Conservation (phyloP, 2,888 invertebrate species). For the Leucozona laternaria region DNA sequence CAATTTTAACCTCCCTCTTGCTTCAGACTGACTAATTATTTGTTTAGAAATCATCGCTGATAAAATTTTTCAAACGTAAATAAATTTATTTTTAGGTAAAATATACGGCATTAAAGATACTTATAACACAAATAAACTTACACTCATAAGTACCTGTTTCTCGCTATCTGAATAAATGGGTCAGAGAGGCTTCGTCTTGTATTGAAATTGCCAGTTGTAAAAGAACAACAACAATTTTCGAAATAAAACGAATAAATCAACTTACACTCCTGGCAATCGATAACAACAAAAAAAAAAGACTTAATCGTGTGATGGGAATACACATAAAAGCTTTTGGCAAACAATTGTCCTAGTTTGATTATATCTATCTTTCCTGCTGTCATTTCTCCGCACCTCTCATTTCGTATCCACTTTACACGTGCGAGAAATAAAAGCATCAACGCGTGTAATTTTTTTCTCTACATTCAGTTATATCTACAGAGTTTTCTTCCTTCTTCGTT, state of each 20-base stretch:
- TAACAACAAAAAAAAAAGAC: not conserved
- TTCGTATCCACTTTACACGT: slow-evolving; percentile 8
- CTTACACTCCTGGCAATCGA: slow-evolving; percentile 3
- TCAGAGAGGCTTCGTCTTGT: not conserved
- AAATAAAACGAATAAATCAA: not conserved
- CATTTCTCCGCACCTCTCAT: slow-evolving; percentile 1
- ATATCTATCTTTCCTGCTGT: not conserved
- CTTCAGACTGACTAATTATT: too few relatives aligned
- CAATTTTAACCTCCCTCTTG: too few relatives aligned
- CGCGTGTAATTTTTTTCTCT: slow-evolving; percentile 6
- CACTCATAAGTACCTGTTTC: not conserved
- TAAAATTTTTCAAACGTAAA: too few relatives aligned
- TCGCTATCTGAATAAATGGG: not conserved
- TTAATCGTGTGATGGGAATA: slow-evolving; percentile 8
- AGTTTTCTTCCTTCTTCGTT: not conserved
- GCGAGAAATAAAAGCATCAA: slow-evolving; percentile 34
- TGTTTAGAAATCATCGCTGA: too few relatives aligned
- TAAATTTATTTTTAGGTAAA: too few relatives aligned
- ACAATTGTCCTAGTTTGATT: slow-evolving; percentile 29
- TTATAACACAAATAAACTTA: too few relatives aligned
- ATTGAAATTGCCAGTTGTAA: not conserved
- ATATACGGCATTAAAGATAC: too few relatives aligned
- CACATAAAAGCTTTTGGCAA: slow-evolving; percentile 29
- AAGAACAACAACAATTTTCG: not conserved
- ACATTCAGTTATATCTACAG: not conserved